These are phyloP conservation scores for Petaurus breviceps DNA, from an alignment of 2,113 vertebrate species.

Conservation along the genomic window DNA sequence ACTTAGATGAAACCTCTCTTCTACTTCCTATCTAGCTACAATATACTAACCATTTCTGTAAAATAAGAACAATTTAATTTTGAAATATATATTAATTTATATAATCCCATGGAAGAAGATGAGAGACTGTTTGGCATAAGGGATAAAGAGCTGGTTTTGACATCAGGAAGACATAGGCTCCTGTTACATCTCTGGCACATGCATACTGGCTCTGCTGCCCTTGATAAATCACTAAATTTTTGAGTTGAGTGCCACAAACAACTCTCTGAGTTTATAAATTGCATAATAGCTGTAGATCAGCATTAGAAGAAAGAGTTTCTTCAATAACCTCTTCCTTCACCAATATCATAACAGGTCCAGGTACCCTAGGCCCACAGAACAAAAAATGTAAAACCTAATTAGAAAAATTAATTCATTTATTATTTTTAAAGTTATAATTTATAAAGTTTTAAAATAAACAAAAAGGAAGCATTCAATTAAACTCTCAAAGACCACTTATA, in stretches of 20 bases:
- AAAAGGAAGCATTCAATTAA: background rate
- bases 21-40: background rate
- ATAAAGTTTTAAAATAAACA: background rate
- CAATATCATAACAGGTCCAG: background rate
- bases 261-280: background rate
- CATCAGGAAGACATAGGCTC: background rate
- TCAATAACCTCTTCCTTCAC: background rate
- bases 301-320: background rate
- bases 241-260: background rate
- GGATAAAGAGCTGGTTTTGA: background rate
- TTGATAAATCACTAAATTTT: background rate
- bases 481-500: background rate
- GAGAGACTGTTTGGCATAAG: too few relatives aligned
- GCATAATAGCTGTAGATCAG: background rate
- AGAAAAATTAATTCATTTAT: background rate
- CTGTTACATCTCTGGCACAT: background rate
- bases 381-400: background rate
- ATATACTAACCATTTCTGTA: background rate
- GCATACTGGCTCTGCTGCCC: background rate
- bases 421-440: background rate
- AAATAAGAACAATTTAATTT: background rate
- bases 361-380: background rate
- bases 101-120: background rate
- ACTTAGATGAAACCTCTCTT: background rate
- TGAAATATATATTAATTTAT: slow-evolving; percentile 14